Conservation (phyloP, 2,797 vertebrate species). For the Crocidura indochinensis region DNA sequence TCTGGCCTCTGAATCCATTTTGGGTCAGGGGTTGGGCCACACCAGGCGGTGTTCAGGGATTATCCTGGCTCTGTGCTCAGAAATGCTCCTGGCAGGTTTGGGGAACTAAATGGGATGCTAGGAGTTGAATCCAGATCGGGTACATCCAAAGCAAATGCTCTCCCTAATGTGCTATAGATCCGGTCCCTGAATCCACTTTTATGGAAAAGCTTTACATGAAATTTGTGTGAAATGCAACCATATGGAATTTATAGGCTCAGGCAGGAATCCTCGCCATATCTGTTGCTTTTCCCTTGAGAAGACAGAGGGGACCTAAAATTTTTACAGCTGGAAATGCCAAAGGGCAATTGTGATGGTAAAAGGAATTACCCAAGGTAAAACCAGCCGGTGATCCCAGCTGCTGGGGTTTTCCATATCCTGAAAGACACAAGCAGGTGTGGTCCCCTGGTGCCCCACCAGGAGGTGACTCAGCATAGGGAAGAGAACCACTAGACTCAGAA, state of each 20-base stretch:
- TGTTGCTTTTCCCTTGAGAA: neutral
- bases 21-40: too few species aligned
- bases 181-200: neutral
- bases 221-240: neutral
- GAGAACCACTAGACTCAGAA: slow-evolving; percentile 5
- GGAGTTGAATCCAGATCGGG: too few species aligned
- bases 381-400: slow-evolving; percentile 14
- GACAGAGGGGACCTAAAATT: slow-evolving; percentile 5
- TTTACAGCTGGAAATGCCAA: slow-evolving; percentile 57
- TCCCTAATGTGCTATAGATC: too few species aligned
- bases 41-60: too few species aligned
- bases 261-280: neutral
- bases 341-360: neutral
- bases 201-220: neutral
- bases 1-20: too few species aligned
- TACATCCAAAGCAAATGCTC: too few species aligned
- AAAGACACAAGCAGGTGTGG: slow-evolving; percentile 67
- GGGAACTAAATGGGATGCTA: too few species aligned
- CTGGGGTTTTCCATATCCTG: slow-evolving; percentile 77
- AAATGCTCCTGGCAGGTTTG: too few species aligned
- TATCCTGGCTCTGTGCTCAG: too few species aligned
- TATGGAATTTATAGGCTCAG: neutral
- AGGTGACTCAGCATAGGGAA: slow-evolving; percentile 73
- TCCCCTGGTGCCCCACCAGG: neutral
- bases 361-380: slow-evolving; percentile 72